Evolutionary conservation across 92 coral and sea anemone genomes (phyloP), one percentile per base, ranked within the genome.

Genomic region (Bergia sp.): DNA sequence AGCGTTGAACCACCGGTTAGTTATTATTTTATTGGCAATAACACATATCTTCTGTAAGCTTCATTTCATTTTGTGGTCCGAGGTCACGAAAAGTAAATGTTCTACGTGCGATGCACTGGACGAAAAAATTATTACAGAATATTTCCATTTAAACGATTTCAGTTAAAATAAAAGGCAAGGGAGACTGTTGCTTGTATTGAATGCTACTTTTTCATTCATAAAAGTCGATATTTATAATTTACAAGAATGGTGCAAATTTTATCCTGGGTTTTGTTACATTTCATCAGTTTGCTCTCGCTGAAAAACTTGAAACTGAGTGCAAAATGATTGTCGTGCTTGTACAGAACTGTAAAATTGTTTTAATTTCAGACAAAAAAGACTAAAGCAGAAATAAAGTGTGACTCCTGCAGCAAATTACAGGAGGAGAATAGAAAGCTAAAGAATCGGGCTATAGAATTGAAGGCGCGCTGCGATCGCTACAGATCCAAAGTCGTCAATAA

Each of bases 321-420:
- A 43, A 75, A 75, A 37, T 75, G 41, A 72, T 21, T 72, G 49
- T 39, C 18, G 47, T 44, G 47, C 47, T 44, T 44, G 47, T 44
- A 44, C 47, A 44, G 5, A 75, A 75, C 39, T 75, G 79, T 12
- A 39, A 40, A 75, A 21, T 39, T 74, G 39, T 74, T 74, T 74
- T 39, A 36, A 74, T 74, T 74, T 74, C 78, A 74, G 78, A 74
- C 43, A 41, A 74, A 74, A 74, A 74, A 74, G 45, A 74, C 47
- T 44, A 44, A 44, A 44, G 47, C 47, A 44, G 47, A 44, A 44
- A 44, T 44, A 3, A 74, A 16, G 37, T 74, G 78, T 43, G 78
- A 74, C 12, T 74, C 78, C 43, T 3, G 78, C 45, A 39, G 37
- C 78, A 37, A 74, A 37, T 39, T 74, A 37, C 44, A 74, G 38